Base-by-base conservation (phyloP, 1,140 invertebrate species). In the Saxidomus purpurata region DNA sequence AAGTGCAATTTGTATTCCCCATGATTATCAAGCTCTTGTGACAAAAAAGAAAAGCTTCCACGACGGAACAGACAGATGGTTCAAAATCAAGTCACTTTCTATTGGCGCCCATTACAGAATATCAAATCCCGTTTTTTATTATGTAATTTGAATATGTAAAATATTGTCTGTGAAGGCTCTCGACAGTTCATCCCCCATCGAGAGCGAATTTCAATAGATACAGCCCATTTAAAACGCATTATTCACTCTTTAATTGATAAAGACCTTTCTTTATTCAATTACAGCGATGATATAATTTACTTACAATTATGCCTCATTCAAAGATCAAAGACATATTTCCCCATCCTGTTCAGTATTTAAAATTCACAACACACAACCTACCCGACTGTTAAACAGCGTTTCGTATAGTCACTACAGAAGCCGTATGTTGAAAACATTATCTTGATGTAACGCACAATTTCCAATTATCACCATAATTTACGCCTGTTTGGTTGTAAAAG, bases 381-480 rank as follows among this genome's bases (percentile, higher is more conserved):
- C 17, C 34, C 67, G 38, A 71, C 67, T 71, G 67, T 71, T 22
- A 22, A 71, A 71, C 67, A 36, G 0, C 67, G 17, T 17, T 22
- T 38, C 34, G 17, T 71, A 71, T 28, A 38, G 31, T 19, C 34
- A 38, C 38, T 28, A 63, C 59, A 28, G 25, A 19, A 4, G 3
- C 6, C 71, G 40, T 49, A 79, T 79, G 49, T 79, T 79, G 49
- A n/a, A 79, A 11, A 38, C n/a, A 15, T 34, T 79, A 79, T 79
- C 76, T 19, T 28, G n/a, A 79, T 79, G 47, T 55, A 52, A 59
- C 76, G 67, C 36, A 49, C 31, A 79, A 79, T 36, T 79, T 79
- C 28, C 47, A 52, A 79, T 79, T 52, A 79, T 25, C 28, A 4
- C 31, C 76, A 79, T 79, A 22, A 55, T 79, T 79, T 52, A 79